Conservation (phyloP, 2,113 vertebrate genomes). For the Fulica atra region DNA sequence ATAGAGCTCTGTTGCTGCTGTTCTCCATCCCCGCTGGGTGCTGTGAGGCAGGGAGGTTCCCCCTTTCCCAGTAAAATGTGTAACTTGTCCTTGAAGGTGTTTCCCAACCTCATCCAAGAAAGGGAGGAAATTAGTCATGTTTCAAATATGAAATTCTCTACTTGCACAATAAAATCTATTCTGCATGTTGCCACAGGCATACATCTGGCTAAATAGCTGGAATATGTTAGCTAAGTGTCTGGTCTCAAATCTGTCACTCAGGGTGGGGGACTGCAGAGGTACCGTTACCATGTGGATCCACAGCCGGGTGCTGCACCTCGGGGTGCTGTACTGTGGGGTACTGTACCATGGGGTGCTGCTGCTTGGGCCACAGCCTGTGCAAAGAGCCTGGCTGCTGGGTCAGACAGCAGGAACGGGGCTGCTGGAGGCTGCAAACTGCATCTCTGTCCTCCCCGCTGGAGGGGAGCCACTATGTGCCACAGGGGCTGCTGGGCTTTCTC, state of each 20-base stretch:
- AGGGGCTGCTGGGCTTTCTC: accelerated
- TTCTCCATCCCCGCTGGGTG: accelerated
- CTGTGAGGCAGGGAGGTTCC: neutral
- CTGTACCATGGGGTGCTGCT: too few relatives aligned
- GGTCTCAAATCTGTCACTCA: neutral
- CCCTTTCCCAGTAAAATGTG: neutral
- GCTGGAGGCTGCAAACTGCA: neutral
- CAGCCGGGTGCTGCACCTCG: accelerated
- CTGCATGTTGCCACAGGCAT: neutral
- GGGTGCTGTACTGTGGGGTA: neutral
- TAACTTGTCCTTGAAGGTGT: neutral
- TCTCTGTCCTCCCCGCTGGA: accelerated
- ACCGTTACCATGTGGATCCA: accelerated
- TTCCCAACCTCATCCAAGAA: neutral
- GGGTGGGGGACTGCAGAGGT: neutral
- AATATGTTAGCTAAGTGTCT: neutral
- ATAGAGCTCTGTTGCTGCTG: neutral
- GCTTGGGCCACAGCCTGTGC: accelerated
- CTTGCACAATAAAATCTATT: neutral
- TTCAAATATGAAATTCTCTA: accelerated
- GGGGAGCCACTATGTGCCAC: accelerated
- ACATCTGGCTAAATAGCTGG: neutral
- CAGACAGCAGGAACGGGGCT: accelerated
- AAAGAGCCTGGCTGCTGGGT: accelerated
- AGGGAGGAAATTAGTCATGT: neutral